Percentiles rank a stretch among this genome's conserved stretches.
phyloP scores from a whole-genome alignment of 2,888 invertebrate genomes.

The Aradus depressus region DNA sequence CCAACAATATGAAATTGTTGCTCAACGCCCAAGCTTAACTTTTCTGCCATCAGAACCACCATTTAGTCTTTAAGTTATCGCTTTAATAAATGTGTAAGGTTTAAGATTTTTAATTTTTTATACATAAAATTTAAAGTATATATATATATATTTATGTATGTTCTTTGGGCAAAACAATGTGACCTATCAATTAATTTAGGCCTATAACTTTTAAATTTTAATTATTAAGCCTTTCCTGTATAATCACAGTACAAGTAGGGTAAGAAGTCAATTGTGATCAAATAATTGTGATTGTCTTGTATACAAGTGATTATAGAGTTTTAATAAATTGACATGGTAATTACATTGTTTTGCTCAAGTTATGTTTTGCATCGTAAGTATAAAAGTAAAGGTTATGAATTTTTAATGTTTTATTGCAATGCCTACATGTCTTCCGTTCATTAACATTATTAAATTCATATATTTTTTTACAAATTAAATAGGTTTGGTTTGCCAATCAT shows the following conservation, averaged over 20 bases:
- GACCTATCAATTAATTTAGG: conserved; percentile 15
- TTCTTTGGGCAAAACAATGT: conserved; percentile 22
- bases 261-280: conserved; percentile 16
- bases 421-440: too few species aligned
- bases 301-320: conserved; percentile 14
- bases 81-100: conserved; percentile 14
- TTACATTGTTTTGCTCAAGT: conserved; percentile 23
- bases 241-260: conserved; percentile 20
- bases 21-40: conserved; percentile 46
- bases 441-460: conserved; percentile 6
- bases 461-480: conserved; percentile 4
- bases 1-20: conserved; percentile 46
- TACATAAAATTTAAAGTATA: conserved; percentile 17
- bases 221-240: conserved; percentile 15
- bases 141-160: conserved; percentile 9
- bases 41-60: conserved; percentile 16
- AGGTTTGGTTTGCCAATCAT: too few species aligned
- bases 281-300: conserved; percentile 23
- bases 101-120: conserved; percentile 22
- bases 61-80: conserved; percentile 22
- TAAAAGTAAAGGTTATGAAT: conserved; percentile 5
- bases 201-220: conserved; percentile 11
- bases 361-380: conserved; percentile 8
- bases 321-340: conserved; percentile 15
- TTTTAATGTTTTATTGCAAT: conserved; percentile 11